Conservation (phyloP, 1,140 invertebrate species). For the Polypedilum pembai region DNA sequence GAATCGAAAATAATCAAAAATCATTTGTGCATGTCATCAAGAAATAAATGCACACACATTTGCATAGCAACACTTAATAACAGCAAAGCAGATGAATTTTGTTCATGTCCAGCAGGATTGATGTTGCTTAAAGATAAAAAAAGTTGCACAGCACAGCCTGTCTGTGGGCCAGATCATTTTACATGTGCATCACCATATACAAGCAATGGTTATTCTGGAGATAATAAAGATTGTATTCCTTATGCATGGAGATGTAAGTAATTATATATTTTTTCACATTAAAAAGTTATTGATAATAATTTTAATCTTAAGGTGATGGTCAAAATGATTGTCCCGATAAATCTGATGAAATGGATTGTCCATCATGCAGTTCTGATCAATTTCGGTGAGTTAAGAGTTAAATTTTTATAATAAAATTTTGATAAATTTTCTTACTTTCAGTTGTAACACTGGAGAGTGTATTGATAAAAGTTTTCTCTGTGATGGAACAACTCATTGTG, state of each 20-base stretch:
- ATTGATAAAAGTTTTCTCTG: conserved; percentile 63
- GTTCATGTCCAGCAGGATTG: conserved; percentile 69
- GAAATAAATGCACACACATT: conserved; percentile 43
- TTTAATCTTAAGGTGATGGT: conserved; percentile 59
- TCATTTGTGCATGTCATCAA: conserved; percentile 40
- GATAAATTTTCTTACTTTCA: conserved; percentile 31
- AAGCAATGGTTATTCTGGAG: conserved; percentile 34
- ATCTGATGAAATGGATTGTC: conserved; percentile 71
- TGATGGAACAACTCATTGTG: conserved; percentile 64
- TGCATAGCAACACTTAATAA: conserved; percentile 62
- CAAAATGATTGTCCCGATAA: conserved; percentile 75
- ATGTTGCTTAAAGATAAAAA: conserved; percentile 60
- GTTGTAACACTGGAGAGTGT: conserved; percentile 67
- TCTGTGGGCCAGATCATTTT: conserved; percentile 70
- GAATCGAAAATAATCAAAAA: conserved; percentile 39
- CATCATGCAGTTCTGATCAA: conserved; percentile 54
- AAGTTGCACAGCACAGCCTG: conserved; percentile 61
- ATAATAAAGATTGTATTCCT: conserved; percentile 69
- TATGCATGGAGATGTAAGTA: conserved; percentile 57
- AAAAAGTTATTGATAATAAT: too few relatives aligned
- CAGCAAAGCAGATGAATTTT: conserved; percentile 46
- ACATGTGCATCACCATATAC: conserved; percentile 53
- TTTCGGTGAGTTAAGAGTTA: too few relatives aligned
- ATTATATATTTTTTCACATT: conserved; percentile 26
- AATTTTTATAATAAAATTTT: background rate